A percentile compares a stretch with the other conserved stretches of the same genome.
Conservation (phyloP, 2,113 vertebrate species). For the Nyctereutes procyonoides region DNA sequence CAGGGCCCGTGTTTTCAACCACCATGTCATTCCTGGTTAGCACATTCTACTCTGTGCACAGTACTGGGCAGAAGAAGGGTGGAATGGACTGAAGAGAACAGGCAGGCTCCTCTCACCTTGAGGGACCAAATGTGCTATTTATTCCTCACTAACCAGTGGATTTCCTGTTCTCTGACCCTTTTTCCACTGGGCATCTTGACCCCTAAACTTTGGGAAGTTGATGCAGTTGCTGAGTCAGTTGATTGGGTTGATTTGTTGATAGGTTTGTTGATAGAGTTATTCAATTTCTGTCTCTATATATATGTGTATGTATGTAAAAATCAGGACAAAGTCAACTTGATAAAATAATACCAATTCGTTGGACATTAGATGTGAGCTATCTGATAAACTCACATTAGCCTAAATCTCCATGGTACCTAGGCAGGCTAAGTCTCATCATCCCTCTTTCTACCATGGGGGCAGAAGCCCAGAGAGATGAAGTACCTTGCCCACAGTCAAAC, state of each 20-base stretch:
- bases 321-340: not conserved
- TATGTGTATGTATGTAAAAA: not conserved
- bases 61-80: not conserved
- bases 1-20: not conserved
- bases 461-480: not conserved
- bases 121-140: not conserved
- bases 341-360: not conserved
- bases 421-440: fast-evolving
- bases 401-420: not conserved
- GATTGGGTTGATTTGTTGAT: not conserved
- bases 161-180: not conserved
- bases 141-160: not conserved
- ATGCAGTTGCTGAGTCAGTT: not conserved
- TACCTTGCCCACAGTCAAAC: not conserved
- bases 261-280: not conserved
- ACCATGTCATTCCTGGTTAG: not conserved
- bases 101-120: not conserved
- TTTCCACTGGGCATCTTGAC: not conserved
- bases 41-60: not conserved
- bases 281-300: not conserved
- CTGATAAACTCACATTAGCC: not conserved
- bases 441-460: not conserved
- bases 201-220: not conserved
- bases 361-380: not conserved
- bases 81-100: not conserved